Conservation (phyloP, 92 coral and sea anemone species). For the Scolanthus callimorphus region DNA sequence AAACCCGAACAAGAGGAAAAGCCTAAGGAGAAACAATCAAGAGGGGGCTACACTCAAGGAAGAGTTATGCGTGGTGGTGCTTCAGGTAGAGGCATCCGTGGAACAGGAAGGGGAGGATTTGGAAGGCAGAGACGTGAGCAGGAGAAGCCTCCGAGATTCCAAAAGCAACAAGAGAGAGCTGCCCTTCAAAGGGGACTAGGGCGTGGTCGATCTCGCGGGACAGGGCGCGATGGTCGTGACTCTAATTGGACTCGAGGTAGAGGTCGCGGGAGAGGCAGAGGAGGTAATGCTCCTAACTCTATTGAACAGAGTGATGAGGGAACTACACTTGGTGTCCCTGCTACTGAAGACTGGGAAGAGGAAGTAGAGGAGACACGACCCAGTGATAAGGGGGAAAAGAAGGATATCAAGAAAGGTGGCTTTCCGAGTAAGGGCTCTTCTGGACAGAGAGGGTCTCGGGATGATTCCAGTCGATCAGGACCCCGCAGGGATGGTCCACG, state of each 20-base stretch:
- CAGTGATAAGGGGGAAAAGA: slow-evolving; percentile 17
- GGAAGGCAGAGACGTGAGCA: slow-evolving; percentile 63
- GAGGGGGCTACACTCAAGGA: slow-evolving; percentile 39
- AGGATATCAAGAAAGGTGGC: slow-evolving; percentile 19
- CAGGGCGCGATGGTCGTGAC: slow-evolving; percentile 40
- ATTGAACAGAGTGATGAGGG: slow-evolving; percentile 24
- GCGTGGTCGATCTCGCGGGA: slow-evolving; percentile 52
- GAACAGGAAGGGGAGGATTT: slow-evolving; percentile 47
- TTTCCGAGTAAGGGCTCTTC: slow-evolving; percentile 16
- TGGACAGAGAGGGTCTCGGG: slow-evolving; percentile 22
- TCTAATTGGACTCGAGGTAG: slow-evolving; percentile 66
- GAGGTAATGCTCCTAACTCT: slow-evolving; percentile 33
- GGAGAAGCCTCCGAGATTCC: slow-evolving; percentile 97
- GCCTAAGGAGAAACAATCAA: slow-evolving; percentile 38
- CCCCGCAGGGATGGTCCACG: slow-evolving; percentile 38
- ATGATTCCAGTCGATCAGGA: slow-evolving; percentile 46
- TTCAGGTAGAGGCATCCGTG: slow-evolving; percentile 31
- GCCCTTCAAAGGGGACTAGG: slow-evolving; percentile 56
- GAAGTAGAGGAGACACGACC: slow-evolving; percentile 26
- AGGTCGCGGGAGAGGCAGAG: slow-evolving; percentile 64
- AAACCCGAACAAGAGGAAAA: slow-evolving; percentile 29
- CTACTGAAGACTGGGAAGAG: slow-evolving; percentile 96
- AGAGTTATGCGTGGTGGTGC: slow-evolving; percentile 21
- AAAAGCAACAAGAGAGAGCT: slow-evolving; percentile 82
- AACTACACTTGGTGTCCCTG: slow-evolving; percentile 40